phyloP scores from a whole-genome alignment of 2,797 vertebrate species.

The Notolepis coatsorum region DNA sequence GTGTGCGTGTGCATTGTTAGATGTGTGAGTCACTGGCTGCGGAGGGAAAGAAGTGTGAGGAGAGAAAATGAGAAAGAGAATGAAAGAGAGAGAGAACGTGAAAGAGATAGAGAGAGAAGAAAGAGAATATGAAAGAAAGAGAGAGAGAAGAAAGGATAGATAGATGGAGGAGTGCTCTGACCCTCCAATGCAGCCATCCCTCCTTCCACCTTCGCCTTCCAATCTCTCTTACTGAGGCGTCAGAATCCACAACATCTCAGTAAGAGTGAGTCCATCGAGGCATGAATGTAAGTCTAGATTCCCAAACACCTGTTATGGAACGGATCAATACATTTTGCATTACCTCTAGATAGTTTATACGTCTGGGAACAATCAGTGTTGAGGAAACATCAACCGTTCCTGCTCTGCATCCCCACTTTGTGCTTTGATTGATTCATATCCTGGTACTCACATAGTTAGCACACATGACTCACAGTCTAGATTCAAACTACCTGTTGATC shows the following conservation, averaged over 20 bases:
- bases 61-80: conserved; percentile 35
- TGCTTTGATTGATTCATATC: conserved; percentile 15
- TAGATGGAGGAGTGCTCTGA: conserved; percentile 27
- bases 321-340: conserved; percentile 40
- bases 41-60: conserved; percentile 38
- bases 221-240: conserved; percentile 42
- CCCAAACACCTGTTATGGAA: conserved; percentile 41
- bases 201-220: conserved; percentile 38
- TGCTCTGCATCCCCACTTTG: background rate
- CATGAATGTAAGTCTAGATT: conserved; percentile 45
- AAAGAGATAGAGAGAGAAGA: conserved; percentile 11
- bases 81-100: conserved; percentile 13
- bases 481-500: conserved; percentile 17
- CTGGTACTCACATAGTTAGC: conserved; percentile 16
- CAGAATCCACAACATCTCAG: conserved; percentile 56
- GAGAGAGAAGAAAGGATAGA: conserved; percentile 47
- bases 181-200: conserved; percentile 21
- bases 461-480: conserved; percentile 10
- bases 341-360: background rate
- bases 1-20: conserved; percentile 24
- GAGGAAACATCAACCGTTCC: background rate
- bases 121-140: conserved; percentile 29
- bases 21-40: conserved; percentile 48
- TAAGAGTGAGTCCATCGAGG: conserved; percentile 43
- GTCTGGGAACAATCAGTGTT: background rate